phyloP scores from a whole-genome alignment of 2,113 vertebrate genomes.

The Myotis davidii region DNA sequence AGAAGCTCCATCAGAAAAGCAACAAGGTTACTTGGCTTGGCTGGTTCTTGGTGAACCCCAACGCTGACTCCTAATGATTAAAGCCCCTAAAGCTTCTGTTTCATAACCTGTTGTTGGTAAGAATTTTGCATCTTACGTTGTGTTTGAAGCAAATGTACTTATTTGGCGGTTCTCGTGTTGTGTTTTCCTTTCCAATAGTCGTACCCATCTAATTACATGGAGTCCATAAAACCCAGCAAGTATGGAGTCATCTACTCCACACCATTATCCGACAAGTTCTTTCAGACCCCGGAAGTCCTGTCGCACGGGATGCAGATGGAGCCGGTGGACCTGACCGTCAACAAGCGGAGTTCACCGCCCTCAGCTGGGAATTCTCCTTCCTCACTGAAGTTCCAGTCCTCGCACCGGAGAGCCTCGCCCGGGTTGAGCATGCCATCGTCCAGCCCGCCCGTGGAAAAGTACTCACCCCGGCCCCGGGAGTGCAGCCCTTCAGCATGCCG shows the following conservation, averaged over 20 bases:
- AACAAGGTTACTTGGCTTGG: background rate
- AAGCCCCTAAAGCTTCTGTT: background rate
- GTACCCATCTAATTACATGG: conserved; percentile 87
- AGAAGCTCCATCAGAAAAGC: background rate
- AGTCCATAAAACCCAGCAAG: conserved; percentile 87
- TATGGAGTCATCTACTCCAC: conserved; percentile 88
- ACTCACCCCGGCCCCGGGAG: conserved; percentile 83
- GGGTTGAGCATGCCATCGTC: conserved; percentile 85
- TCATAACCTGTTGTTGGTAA: background rate
- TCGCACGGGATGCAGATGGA: conserved; percentile 91
- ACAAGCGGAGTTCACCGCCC: conserved; percentile 91
- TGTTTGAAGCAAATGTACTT: background rate
- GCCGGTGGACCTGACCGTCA: conserved; percentile 96
- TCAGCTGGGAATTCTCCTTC: conserved; percentile 88
- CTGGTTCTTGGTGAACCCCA: background rate
- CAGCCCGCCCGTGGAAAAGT: conserved; percentile 87
- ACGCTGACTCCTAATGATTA: accelerated
- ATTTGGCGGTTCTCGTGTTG: background rate
- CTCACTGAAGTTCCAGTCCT: conserved; percentile 88
- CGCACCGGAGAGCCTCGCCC: conserved; percentile 84
- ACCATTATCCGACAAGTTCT: conserved; percentile 85
- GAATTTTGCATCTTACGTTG: background rate
- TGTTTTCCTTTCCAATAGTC: conserved; percentile 77
- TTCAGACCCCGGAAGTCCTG: conserved; percentile 83
- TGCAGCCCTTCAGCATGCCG: conserved; percentile 86